Evolutionary conservation across 2,888 invertebrate genomes (phyloP).

Genomic region (Clistopyga incitator): DNA sequence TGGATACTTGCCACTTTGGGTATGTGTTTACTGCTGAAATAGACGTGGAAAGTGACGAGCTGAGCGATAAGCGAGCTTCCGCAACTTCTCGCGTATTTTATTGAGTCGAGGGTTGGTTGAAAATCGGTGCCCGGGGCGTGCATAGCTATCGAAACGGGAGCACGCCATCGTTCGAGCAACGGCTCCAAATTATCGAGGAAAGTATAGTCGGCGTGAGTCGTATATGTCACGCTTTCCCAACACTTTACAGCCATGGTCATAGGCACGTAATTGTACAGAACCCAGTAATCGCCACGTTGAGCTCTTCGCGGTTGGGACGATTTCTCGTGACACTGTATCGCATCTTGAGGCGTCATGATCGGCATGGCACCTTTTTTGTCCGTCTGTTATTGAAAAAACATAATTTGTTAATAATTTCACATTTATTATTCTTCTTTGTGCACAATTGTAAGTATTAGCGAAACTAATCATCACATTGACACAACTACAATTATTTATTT

Average conservation of each 20-base stretch:
- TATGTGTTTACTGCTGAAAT: conserved; percentile 94
- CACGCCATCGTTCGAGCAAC: conserved; percentile 93
- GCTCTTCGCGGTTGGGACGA: conserved; percentile 87
- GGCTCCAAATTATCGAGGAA: conserved; percentile 96
- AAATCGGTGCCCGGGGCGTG: conserved; percentile 95
- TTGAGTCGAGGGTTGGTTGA: conserved; percentile 90
- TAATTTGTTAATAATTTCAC: not conserved
- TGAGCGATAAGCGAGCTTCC: conserved; percentile 90
- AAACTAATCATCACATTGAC: not conserved
- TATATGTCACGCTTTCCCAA: conserved; percentile 95
- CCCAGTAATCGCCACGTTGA: conserved; percentile 94
- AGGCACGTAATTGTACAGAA: conserved; percentile 93
- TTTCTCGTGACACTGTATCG: conserved; percentile 88
- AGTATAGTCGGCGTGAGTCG: conserved; percentile 96
- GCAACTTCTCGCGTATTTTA: conserved; percentile 93
- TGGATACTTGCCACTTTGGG: conserved; percentile 87
- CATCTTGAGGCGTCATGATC: conserved; percentile 82
- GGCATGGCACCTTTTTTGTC: conserved; percentile 65
- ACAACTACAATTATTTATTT: not conserved
- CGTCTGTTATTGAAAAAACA: conserved; percentile 52
- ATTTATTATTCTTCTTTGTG: not conserved
- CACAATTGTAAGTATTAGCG: not conserved
- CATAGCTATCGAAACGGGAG: conserved; percentile 94
- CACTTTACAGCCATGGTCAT: conserved; percentile 89
- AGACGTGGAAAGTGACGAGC: conserved; percentile 94